Percentiles rank a stretch among this genome's conserved stretches.
Evolutionary conservation across 2,797 vertebrate species (phyloP).

Genomic region (Pyrocephalus nanus): DNA sequence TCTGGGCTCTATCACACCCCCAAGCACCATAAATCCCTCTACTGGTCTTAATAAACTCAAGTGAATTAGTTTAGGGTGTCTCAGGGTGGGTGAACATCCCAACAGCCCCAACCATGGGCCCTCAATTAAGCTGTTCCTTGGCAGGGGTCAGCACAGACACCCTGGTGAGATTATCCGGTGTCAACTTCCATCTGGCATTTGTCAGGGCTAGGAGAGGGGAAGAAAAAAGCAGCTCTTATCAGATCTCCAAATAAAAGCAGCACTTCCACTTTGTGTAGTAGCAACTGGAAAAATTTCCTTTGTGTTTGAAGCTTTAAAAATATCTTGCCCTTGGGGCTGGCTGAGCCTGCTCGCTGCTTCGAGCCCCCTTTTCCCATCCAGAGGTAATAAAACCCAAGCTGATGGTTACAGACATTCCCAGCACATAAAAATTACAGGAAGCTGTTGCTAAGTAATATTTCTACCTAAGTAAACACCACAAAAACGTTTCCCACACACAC

Average conservation of each 20-base stretch:
- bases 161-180: constrained; percentile 24
- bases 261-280: constrained; percentile 24
- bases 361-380: constrained; percentile 44
- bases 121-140: constrained; percentile 14
- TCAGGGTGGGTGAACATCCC: background rate
- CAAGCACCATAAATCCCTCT: background rate
- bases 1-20: background rate
- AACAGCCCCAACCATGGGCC: background rate
- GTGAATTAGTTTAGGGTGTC: constrained; percentile 25
- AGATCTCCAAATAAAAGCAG: constrained; percentile 34
- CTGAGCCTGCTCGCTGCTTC: background rate
- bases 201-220: background rate
- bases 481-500: constrained; percentile 63
- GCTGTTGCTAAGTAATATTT: constrained; percentile 70
- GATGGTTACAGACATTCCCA: constrained; percentile 65
- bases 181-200: constrained; percentile 60
- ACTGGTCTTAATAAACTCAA: background rate
- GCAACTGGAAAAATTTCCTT: constrained; percentile 57
- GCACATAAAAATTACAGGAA: constrained; percentile 69
- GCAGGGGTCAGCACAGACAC: constrained; percentile 12
- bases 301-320: constrained; percentile 61
- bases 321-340: constrained; percentile 48
- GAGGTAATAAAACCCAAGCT: constrained; percentile 32
- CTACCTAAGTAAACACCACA: constrained; percentile 69
- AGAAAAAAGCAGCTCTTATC: constrained; percentile 41